Base-by-base conservation (phyloP, 2,113 vertebrate species). In the Turdus rufiventris region DNA sequence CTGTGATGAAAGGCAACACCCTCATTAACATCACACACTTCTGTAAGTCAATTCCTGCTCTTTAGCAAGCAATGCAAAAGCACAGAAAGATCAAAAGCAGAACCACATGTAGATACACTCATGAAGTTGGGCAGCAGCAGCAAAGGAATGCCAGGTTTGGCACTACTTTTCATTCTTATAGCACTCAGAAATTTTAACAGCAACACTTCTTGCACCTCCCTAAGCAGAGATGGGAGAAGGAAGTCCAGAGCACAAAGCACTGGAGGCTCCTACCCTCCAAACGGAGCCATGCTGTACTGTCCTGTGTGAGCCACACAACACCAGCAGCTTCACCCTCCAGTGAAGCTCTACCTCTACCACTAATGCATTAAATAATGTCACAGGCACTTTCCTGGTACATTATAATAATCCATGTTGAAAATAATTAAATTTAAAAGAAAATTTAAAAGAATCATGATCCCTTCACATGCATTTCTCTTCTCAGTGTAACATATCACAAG, bases 261-360 rank as follows among this genome's bases (percentile, higher is more conserved):
- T 26, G 47, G 72, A 70, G 31, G 63, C 20, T 81, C 57, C 48
- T 43, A 54, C 0, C 1, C 28, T 50, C 26, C 54, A 75, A 54
- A 29, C 2, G 0, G 3, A 63, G 34, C 40, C 28, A 26, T 1
- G 0, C 2, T 38, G 26, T 34, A n/a, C 50, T 43, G 40, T 8
- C 12, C 51, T 61, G 26, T 10, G 31, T 15, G 15, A 61, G 21
- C n/a, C 47, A 24, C n/a, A n/a, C n/a, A n/a, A 66, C 7, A 56
- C 3, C 36, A 82, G 57, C 78, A 93, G 51, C 47, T 50, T 54
- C 38, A 45, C 56, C 21, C 23, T 78, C 26, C 65, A 71, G 6
- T 9, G 50, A 51, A 51, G 33, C 31, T 40, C 31, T 12, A 57
- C 5, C 45, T 29, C 26, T 26, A 33, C 65, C 38, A 38, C 31